Evolutionary conservation across 2,113 vertebrate genomes (phyloP).

Genomic region (Phalacrocorax carbo): DNA sequence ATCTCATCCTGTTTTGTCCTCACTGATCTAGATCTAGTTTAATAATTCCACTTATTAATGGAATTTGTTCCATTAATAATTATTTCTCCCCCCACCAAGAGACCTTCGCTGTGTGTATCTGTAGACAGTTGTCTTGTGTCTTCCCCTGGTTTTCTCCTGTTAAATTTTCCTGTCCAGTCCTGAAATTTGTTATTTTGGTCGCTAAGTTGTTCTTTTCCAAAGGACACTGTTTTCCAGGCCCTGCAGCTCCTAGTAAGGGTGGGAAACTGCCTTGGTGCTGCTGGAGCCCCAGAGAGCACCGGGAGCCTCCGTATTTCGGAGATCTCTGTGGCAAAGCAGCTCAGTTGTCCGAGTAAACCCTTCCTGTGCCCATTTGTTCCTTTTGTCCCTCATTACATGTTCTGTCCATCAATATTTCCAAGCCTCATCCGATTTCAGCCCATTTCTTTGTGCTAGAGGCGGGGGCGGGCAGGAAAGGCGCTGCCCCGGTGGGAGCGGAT

Average conservation of each 20-base stretch:
- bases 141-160: background rate
- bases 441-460: background rate
- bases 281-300: background rate
- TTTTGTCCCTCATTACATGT: background rate
- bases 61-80: conserved; percentile 3
- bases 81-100: background rate
- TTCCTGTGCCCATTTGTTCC: background rate
- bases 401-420: background rate
- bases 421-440: background rate
- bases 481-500: background rate
- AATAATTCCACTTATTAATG: conserved; percentile 1
- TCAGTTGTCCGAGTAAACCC: background rate
- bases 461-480: background rate
- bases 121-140: background rate
- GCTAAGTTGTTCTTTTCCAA: background rate
- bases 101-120: background rate
- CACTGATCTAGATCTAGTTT: background rate
- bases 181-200: background rate
- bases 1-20: background rate
- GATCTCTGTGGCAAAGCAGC: background rate
- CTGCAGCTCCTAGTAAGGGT: background rate
- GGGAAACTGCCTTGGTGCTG: background rate
- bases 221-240: background rate
- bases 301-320: rapidly evolving
- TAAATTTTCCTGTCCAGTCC: background rate